These are phyloP conservation scores for Mystacornis crossleyi DNA, from an alignment of 2,113 vertebrate species.

Conservation along the genomic window DNA sequence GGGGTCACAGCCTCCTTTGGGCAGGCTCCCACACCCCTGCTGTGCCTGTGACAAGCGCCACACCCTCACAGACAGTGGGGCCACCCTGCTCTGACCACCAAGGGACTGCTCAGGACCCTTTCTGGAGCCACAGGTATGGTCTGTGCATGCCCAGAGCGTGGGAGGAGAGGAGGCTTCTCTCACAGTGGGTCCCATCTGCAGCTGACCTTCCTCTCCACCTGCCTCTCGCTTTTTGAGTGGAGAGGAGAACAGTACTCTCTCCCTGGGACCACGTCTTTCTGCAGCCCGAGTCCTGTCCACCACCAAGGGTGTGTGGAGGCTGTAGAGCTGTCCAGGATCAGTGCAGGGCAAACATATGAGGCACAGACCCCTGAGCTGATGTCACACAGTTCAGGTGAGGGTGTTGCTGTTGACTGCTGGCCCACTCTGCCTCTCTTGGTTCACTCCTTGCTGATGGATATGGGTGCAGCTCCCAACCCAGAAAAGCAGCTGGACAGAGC, in stretches of 20 bases:
- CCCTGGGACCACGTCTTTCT: background rate
- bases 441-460: background rate
- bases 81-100: background rate
- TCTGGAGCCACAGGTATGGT: background rate
- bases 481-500: background rate
- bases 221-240: background rate
- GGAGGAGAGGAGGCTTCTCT: background rate
- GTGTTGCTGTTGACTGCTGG: background rate
- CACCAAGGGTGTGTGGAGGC: background rate
- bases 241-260: background rate
- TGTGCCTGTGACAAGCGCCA: rapidly evolving
- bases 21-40: background rate
- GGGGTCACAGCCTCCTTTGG: too few species aligned
- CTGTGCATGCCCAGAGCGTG: background rate
- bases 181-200: background rate
- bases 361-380: background rate
- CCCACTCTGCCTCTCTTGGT: background rate
- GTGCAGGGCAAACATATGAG: background rate
- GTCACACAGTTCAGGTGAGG: background rate
- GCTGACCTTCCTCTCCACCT: background rate
- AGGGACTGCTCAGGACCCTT: background rate
- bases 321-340: background rate
- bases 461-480: background rate
- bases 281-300: background rate
- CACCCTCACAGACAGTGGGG: background rate